Conservation (phyloP, 2,797 vertebrate genomes). For the Megalops cyprinoides region DNA sequence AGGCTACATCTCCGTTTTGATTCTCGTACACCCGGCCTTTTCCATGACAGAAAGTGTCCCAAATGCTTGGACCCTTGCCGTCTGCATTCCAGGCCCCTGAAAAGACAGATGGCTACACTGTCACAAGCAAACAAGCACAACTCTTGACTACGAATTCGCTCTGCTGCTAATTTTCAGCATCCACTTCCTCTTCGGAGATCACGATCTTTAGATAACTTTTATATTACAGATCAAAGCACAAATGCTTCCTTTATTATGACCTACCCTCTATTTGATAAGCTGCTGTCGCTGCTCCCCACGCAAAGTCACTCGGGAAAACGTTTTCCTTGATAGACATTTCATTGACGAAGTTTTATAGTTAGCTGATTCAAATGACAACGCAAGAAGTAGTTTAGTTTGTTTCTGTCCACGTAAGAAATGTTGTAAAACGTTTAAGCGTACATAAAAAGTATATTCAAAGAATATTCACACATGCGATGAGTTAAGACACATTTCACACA, state of each 20-base stretch:
- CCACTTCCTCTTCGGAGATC: no score
- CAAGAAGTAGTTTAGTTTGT: neutral
- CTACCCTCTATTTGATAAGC: slow-evolving; percentile 89
- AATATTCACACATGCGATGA: no score
- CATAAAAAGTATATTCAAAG: no score
- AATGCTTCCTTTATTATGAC: slow-evolving; percentile 35
- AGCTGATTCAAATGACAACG: neutral
- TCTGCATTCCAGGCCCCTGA: slow-evolving; percentile 88
- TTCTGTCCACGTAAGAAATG: no score
- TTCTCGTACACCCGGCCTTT: slow-evolving; percentile 85
- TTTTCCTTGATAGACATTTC: slow-evolving; percentile 30
- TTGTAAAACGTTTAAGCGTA: no score
- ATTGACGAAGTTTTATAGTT: neutral
- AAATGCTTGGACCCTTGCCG: slow-evolving; percentile 85
- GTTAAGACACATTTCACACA: no score
- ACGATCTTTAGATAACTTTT: no score
- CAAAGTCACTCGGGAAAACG: slow-evolving; percentile 81
- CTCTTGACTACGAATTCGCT: no score
- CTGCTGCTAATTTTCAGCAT: no score
- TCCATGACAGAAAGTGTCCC: slow-evolving; percentile 90
- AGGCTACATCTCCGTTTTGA: slow-evolving; percentile 87
- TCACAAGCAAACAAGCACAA: no score
- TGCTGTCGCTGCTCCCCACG: slow-evolving; percentile 80
- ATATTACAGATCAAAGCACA: slow-evolving; percentile 31
- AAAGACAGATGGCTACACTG: slow-evolving; percentile 54